A percentile compares a stretch with the other conserved stretches of the same genome.
Conservation (phyloP, 2,888 invertebrate genomes). For the Trypoxylon attenuatum region DNA sequence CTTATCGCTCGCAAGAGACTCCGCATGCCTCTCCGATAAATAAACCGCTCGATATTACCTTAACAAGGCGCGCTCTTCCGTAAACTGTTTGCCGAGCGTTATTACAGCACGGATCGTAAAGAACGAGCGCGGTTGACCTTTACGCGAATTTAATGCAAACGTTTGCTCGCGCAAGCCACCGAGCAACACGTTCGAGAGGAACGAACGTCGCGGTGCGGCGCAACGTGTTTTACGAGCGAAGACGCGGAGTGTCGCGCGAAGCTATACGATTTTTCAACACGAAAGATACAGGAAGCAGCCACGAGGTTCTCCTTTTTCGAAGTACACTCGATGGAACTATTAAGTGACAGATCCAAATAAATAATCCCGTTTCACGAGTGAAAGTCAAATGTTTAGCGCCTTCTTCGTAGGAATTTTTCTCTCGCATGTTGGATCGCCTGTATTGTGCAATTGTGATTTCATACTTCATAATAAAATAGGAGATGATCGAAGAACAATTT, state of each 20-base stretch:
- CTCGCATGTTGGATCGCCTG: not conserved
- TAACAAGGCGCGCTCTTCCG: not conserved
- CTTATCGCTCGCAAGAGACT: not conserved
- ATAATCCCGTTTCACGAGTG: not conserved
- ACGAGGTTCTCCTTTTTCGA: too few species aligned
- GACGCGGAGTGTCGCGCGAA: too few species aligned
- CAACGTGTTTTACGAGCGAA: not conserved
- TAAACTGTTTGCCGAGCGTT: not conserved
- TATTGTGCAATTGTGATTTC: too few species aligned
- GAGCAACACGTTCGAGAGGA: not conserved
- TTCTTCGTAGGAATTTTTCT: too few species aligned
- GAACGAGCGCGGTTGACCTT: not conserved
- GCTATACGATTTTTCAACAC: too few species aligned
- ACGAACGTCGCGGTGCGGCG: not conserved
- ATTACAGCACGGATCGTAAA: not conserved
- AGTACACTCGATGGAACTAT: not conserved
- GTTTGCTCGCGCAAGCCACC: not conserved
- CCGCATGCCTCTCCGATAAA: not conserved
- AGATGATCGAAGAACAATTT: too few species aligned
- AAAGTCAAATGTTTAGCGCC: not conserved
- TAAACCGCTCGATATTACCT: not conserved
- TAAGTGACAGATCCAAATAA: not conserved
- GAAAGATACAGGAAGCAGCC: too few species aligned
- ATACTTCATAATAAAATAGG: too few species aligned
- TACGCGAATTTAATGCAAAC: not conserved